Evolutionary conservation across 2,888 invertebrate species (phyloP).

Genomic region (Galeopsomyia nigrocyanea): DNA sequence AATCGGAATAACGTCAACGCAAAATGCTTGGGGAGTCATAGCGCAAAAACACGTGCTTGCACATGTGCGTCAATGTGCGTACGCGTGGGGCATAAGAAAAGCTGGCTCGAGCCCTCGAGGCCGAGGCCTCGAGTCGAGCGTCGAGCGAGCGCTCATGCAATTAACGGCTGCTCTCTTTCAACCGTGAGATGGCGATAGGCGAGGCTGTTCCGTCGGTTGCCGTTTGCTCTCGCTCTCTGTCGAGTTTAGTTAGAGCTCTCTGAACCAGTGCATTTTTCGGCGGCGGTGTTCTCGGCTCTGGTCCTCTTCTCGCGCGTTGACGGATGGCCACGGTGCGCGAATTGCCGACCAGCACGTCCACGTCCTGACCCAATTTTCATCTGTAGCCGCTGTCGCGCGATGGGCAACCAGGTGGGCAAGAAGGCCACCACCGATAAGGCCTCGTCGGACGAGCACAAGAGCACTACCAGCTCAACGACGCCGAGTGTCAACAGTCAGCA

Average conservation of each 20-base stretch:
- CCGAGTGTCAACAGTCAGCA: constrained; percentile 15
- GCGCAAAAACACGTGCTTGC: neutral
- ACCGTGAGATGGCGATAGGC: no score
- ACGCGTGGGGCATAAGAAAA: neutral
- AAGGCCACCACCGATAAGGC: neutral
- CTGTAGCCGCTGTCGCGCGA: constrained; percentile 10
- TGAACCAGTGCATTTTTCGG: no score
- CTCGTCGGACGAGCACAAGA: constrained; percentile 22
- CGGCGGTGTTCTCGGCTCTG: no score
- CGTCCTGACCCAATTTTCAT: neutral
- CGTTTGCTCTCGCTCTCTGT: no score
- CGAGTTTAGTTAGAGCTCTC: no score
- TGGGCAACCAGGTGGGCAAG: constrained; percentile 44
- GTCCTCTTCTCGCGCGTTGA: no score
- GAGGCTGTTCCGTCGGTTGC: no score
- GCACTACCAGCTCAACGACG: neutral
- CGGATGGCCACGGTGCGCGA: no score
- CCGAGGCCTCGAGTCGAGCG: neutral
- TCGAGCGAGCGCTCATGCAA: neutral
- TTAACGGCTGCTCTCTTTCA: no score
- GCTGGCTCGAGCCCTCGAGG: neutral
- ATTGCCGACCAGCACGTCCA: no score
- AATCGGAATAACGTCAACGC: no score
- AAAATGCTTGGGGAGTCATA: no score
- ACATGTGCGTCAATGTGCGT: neutral